phyloP scores from a whole-genome alignment of 2,113 vertebrate species.

The Rhabdornis inornatus region DNA sequence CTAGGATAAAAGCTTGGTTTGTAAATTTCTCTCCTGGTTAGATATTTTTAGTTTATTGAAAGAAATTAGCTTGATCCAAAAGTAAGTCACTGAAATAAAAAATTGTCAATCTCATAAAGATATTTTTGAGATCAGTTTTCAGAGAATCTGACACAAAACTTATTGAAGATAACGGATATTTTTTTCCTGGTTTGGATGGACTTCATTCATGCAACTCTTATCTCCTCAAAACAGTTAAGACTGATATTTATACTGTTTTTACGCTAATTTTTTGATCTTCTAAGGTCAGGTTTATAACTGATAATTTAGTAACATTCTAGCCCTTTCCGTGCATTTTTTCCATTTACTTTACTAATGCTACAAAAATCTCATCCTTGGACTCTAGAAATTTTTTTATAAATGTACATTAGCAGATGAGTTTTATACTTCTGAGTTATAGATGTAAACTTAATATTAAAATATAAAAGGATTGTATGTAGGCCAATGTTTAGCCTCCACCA shows the following conservation, averaged over 20 bases:
- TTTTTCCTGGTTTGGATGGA: not conserved
- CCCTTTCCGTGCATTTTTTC: not conserved
- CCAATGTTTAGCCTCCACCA: not conserved
- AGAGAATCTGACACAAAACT: not conserved
- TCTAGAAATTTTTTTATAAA: not conserved
- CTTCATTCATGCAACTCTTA: not conserved
- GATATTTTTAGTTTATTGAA: not conserved
- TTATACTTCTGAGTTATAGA: not conserved
- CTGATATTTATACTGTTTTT: not conserved
- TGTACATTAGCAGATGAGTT: not conserved
- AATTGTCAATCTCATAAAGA: not conserved
- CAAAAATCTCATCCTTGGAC: not conserved
- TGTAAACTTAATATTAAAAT: not conserved
- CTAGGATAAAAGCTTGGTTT: not conserved
- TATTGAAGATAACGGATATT: not conserved
- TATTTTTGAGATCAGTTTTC: not conserved
- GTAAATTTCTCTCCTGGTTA: not conserved
- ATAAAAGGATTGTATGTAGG: not conserved
- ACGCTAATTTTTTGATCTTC: not conserved
- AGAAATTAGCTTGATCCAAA: not conserved
- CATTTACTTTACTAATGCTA: not conserved
- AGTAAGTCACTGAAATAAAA: constrained; percentile 3
- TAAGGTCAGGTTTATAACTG: not conserved
- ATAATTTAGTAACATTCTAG: not conserved
- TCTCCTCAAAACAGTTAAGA: not conserved